Evolutionary conservation across 2,888 invertebrate genomes (phyloP).

Genomic region (Philereme transversata): DNA sequence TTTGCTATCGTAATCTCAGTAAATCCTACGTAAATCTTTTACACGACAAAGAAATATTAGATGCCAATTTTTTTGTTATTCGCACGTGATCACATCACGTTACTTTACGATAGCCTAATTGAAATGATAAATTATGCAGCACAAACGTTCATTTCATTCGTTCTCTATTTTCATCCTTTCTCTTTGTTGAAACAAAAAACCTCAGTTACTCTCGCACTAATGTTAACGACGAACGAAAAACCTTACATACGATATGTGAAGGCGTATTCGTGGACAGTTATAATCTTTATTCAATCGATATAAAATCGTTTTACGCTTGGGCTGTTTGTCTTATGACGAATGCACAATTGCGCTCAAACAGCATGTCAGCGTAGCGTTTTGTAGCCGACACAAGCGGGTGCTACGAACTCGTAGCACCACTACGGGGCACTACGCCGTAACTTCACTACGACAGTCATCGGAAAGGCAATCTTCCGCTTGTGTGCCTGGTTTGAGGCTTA

Average conservation of each 20-base stretch:
- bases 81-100: too few relatives aligned
- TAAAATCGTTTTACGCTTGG: constrained; percentile 5
- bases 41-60: constrained; percentile 3
- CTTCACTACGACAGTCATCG: constrained; percentile 18
- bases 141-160: constrained; percentile 13
- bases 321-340: constrained; percentile 1
- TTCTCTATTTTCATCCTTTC: neutral
- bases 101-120: constrained; percentile 6
- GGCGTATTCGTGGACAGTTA: neutral
- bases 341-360: constrained; percentile 1
- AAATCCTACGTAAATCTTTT: constrained; percentile 4
- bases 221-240: too few relatives aligned
- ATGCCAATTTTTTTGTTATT: neutral
- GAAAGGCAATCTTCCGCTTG: constrained; percentile 29
- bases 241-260: neutral
- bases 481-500: constrained; percentile 21
- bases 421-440: constrained; percentile 18
- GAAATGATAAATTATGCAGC: constrained; percentile 12
- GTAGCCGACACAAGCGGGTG: neutral
- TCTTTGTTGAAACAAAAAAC: too few relatives aligned
- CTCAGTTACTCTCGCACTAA: too few relatives aligned
- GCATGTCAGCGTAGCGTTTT: too few relatives aligned
- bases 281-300: neutral
- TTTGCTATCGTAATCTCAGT: constrained; percentile 19
- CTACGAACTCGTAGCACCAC: neutral